Evolutionary conservation across 2,113 vertebrate species (phyloP).

Genomic region (Chaenocephalus aceratus): DNA sequence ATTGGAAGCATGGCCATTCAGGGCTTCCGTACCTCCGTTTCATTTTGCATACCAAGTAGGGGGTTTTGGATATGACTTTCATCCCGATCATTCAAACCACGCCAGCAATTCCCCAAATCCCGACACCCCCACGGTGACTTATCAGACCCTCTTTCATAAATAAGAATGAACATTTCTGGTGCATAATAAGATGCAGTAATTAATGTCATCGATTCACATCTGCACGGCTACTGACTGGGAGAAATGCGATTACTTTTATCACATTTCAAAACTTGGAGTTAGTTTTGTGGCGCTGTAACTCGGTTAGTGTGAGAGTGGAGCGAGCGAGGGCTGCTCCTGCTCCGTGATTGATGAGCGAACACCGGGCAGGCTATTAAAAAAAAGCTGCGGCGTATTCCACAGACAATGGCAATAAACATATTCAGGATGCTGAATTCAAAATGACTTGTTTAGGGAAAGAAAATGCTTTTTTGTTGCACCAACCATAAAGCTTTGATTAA

Average conservation of each 20-base stretch:
- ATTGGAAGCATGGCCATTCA: too few species aligned
- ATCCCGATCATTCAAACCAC: slow-evolving; percentile 18
- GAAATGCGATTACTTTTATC: slow-evolving; percentile 96
- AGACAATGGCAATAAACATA: slow-evolving; percentile 86
- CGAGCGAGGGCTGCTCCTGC: slow-evolving; percentile 86
- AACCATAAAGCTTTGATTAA: slow-evolving; percentile 77
- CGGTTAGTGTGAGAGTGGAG: slow-evolving; percentile 89
- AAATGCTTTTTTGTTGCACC: slow-evolving; percentile 59
- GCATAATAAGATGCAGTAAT: slow-evolving; percentile 96
- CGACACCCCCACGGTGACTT: slow-evolving; percentile 73
- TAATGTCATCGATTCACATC: slow-evolving; percentile 97
- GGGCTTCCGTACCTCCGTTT: neutral
- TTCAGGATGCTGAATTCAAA: slow-evolving; percentile 83
- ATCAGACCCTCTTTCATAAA: slow-evolving; percentile 88
- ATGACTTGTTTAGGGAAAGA: slow-evolving; percentile 81
- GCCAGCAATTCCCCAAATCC: slow-evolving; percentile 14
- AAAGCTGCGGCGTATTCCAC: slow-evolving; percentile 84
- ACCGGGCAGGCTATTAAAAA: slow-evolving; percentile 83
- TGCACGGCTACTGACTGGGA: slow-evolving; percentile 91
- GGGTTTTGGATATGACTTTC: slow-evolving; percentile 24
- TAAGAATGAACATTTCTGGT: slow-evolving; percentile 91
- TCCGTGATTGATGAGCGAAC: slow-evolving; percentile 92
- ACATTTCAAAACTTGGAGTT: slow-evolving; percentile 97
- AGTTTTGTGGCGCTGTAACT: slow-evolving; percentile 92
- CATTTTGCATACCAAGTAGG: slow-evolving; percentile 49